Evolutionary conservation across 2,797 vertebrate species (phyloP).

Genomic region (Lates japonicus): DNA sequence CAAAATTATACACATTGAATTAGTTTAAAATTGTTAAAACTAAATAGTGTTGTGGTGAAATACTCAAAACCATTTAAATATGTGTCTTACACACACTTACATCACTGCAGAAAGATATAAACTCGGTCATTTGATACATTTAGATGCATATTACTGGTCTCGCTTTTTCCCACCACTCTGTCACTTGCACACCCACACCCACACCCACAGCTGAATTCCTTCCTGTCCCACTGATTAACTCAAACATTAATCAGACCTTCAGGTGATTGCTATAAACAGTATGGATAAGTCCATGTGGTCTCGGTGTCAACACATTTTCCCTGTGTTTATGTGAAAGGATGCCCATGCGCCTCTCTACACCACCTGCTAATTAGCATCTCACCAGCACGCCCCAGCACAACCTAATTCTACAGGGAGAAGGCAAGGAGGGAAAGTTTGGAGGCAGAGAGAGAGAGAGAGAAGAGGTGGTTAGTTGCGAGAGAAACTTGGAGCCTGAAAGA

Average conservation of each 20-base stretch:
- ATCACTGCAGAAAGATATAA: constrained; percentile 28
- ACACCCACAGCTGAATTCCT: constrained; percentile 57
- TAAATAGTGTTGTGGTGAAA: not conserved
- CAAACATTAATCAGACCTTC: constrained; percentile 80
- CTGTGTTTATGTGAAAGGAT: constrained; percentile 75
- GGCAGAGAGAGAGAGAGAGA: constrained; percentile 38
- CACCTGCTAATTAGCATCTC: constrained; percentile 74
- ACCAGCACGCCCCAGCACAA: constrained; percentile 28
- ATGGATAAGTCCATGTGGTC: constrained; percentile 66
- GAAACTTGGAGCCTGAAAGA: constrained; percentile 55
- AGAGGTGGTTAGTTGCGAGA: constrained; percentile 18
- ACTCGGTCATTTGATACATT: constrained; percentile 22
- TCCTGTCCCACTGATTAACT: constrained; percentile 75
- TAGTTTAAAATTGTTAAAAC: not conserved
- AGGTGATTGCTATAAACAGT: constrained; percentile 81
- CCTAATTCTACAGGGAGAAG: constrained; percentile 37
- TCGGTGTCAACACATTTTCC: constrained; percentile 66
- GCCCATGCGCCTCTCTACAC: constrained; percentile 58
- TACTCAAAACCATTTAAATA: constrained; percentile 9
- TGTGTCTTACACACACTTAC: not conserved
- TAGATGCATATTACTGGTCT: constrained; percentile 19
- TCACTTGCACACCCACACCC: constrained; percentile 49
- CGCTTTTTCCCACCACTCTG: constrained; percentile 33
- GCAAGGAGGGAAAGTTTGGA: constrained; percentile 25
- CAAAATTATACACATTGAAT: constrained; percentile 7